Conservation (phyloP, 2,113 vertebrate species). For the Ochotona princeps region DNA sequence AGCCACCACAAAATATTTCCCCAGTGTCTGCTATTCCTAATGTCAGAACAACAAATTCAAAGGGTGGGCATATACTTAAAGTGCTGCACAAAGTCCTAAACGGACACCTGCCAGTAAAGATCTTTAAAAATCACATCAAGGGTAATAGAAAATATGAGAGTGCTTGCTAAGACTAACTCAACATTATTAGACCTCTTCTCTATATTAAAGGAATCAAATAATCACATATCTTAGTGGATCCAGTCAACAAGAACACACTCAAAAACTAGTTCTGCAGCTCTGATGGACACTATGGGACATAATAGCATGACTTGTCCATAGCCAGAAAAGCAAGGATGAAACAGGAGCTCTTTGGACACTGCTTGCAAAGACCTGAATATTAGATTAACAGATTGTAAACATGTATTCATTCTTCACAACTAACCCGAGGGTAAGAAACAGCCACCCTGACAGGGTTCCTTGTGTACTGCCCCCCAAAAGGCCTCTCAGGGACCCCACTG, state of each 20-base stretch:
- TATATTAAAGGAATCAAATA: background rate
- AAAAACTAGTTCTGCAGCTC: background rate
- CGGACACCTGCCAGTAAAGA: background rate
- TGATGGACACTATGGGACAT: background rate
- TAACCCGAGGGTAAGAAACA: background rate
- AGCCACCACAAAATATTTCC: background rate
- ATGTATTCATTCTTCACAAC: background rate
- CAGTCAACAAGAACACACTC: background rate
- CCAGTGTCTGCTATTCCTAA: background rate
- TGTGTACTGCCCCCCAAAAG: background rate
- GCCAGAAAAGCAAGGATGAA: background rate
- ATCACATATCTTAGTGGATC: background rate
- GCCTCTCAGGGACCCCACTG: background rate
- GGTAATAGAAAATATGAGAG: background rate
- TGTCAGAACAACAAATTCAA: background rate
- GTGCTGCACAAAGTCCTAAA: background rate
- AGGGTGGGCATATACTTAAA: background rate
- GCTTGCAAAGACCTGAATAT: background rate
- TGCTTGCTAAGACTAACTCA: background rate
- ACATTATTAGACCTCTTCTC: background rate
- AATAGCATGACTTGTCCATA: background rate
- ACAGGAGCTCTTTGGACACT: background rate
- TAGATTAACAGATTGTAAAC: background rate
- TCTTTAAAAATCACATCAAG: background rate
- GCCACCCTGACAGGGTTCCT: background rate